Base-by-base conservation (phyloP, 2,113 vertebrate species). In the Toxotes chatareus region DNA sequence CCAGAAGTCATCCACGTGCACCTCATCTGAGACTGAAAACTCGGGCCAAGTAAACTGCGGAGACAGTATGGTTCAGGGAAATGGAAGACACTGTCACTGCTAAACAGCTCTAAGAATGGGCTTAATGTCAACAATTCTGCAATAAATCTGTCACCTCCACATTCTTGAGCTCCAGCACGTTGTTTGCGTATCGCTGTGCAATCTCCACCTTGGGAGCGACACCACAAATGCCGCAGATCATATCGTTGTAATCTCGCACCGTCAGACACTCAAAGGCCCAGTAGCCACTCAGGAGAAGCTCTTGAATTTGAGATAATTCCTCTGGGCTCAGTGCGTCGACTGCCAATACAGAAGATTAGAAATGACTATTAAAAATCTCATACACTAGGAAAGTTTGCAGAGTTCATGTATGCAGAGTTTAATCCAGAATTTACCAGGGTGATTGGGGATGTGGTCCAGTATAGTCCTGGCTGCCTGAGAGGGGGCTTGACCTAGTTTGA, bases 241-340 rank as follows among this genome's bases (percentile, higher is more conserved):
- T 99, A 81, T 99, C 98, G 7, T 99, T 99, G 91, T 98, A 99
- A 92, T 99, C 98, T 3, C 98, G 95, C 40, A 98, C 88, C 0
- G 98, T 99, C 53, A 99, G 94, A 77, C 98, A 97, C 82, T 99
- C 98, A 12, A 99, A 99, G 62, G 98, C 98, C 98, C 98, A 99
- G 81, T 98, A 99, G 66, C 98, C 98, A 57, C 93, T 96, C 91
- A 96, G 96, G 70, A 99, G 92, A 80, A 99, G 93, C n/a, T 99
- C 97, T 73, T 96, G 96, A 21, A 99, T 92, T 80, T 95, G 96
- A 79, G 82, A 89, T 21, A 92, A 83, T 83, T 97, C 96, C 34
- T 96, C 95, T 0, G 93, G 66, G 79, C 85, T 95, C 83, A 99
- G 82, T 1, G 74, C 88, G 83, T 96, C 96, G 46, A 97, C 97